Percentiles rank a stretch among this genome's conserved stretches.
These are phyloP conservation scores for Parasteatoda tepidariorum DNA, from an alignment of 1,140 invertebrate species.

Conservation along the genomic window DNA sequence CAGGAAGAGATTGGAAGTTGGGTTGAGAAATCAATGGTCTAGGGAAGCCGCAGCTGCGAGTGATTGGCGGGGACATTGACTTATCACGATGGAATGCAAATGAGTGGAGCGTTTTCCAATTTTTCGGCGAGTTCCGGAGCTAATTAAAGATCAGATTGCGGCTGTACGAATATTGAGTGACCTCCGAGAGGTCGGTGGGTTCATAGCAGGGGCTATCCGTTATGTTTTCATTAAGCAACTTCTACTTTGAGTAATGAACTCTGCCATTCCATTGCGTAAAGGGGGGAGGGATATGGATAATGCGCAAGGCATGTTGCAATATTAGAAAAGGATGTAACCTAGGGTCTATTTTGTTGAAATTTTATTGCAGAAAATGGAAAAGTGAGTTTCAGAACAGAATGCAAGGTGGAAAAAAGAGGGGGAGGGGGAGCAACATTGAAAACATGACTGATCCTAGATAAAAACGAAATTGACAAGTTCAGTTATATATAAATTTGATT, in stretches of 20 bases:
- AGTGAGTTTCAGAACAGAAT: too few species aligned
- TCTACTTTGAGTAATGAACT: not conserved
- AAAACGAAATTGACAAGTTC: too few species aligned
- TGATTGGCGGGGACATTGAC: constrained; percentile 34
- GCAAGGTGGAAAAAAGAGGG: too few species aligned
- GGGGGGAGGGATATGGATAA: not conserved
- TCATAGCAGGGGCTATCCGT: not conserved
- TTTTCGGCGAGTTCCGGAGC: constrained; percentile 26
- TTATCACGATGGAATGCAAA: constrained; percentile 29
- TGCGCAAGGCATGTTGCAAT: too few species aligned
- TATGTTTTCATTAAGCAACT: constrained; percentile 32
- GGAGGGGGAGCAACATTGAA: too few species aligned
- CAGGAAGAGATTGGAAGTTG: not conserved
- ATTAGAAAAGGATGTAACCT: too few species aligned
- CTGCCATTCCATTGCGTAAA: not conserved
- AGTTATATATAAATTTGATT: too few species aligned
- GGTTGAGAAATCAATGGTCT: constrained; percentile 12
- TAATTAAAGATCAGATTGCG: constrained; percentile 33
- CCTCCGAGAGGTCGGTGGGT: not conserved
- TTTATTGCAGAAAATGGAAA: too few species aligned
- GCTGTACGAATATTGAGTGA: constrained; percentile 7
- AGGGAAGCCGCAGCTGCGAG: constrained; percentile 15
- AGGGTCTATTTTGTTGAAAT: too few species aligned
- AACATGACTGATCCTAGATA: too few species aligned
- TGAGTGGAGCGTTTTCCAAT: constrained; percentile 17